Base-by-base conservation (phyloP, 2,888 invertebrate genomes). In the Mesoligia furuncula region DNA sequence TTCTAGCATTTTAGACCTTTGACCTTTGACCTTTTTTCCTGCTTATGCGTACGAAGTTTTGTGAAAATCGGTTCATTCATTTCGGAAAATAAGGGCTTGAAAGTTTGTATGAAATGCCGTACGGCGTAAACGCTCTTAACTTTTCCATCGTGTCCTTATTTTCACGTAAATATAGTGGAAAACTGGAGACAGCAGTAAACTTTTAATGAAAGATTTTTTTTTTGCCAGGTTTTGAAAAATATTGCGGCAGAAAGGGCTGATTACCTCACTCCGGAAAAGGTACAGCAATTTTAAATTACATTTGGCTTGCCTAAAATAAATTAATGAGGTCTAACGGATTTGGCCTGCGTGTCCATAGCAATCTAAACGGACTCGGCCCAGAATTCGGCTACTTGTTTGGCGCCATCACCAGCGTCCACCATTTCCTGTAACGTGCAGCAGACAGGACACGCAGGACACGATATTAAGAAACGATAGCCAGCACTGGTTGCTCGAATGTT, bases 231-330 rank as follows among this genome's bases (percentile, higher is more conserved):
- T 36, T 17, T 48, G 0, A 31, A 73, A 61, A 68, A 61, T 31
- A 31, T 20, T 15, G 42, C 27, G 13, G 69, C 36, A 13, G 73
- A 67, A 67, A 75, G 80, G 0, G 57, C 77, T 17, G 70, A 79
- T 15, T 70, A 85, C 64, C 72, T 90, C 20, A 72, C 78, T 48
- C 88, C 90, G 17, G 79, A 87, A 31, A 76, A 86, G 89, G 90
- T 90, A 65, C 13, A 48, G 3, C 15, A 20, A 54, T 54, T 75
- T n/a, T 36, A 20, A 31, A 62, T 54, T 2, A 51, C n/a, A 0
- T 48, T 7, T 13, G 36, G 24, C 15, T 15, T 61, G 4, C 31
- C 31, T 31, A 61, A 54, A 59, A 59, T 59, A 39, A 27, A 70
- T 13, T 17, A 27, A 45, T 66, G 6, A 42, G 3, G 0, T 45